A percentile compares a stretch with the other conserved stretches of the same genome.
Evolutionary conservation across 2,888 invertebrate genomes (phyloP).

Genomic region (Cataglyphis altisquamis): DNA sequence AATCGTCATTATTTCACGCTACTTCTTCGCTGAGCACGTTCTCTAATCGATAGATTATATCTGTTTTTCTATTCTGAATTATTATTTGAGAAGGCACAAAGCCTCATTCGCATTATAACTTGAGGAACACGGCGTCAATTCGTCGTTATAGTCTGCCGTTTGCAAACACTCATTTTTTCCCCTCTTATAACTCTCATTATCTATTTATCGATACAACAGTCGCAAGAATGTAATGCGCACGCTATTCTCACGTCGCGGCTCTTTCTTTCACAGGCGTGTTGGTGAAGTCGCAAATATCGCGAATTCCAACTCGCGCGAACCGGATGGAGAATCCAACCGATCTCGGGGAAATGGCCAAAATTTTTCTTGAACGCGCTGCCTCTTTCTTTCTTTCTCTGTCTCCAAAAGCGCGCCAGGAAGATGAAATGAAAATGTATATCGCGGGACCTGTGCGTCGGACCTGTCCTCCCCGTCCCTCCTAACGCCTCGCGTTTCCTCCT

Average conservation of each 20-base stretch:
- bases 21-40: neutral
- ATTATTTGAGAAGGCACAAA: neutral
- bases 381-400: slow-evolving; percentile 29
- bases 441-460: slow-evolving; percentile 75
- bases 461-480: slow-evolving; percentile 73
- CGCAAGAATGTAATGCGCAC: slow-evolving; percentile 29
- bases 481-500: slow-evolving; percentile 68
- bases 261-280: neutral
- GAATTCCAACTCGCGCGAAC: slow-evolving; percentile 38
- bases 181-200: slow-evolving; percentile 17
- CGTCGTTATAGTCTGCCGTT: neutral
- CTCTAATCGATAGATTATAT: neutral
- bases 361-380: slow-evolving; percentile 11
- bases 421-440: slow-evolving; percentile 79
- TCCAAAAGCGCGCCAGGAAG: slow-evolving; percentile 60
- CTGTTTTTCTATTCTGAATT: neutral
- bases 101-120: neutral
- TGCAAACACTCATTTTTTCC: neutral
- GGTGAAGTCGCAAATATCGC: slow-evolving; percentile 29
- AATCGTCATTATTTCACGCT: neutral
- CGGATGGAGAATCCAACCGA: slow-evolving; percentile 23
- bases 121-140: neutral
- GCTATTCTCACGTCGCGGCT: neutral
- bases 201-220: slow-evolving; percentile 34
- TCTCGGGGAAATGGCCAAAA: slow-evolving; percentile 48